These are phyloP conservation scores for Triplophysa siluroides DNA, from an alignment of 2,113 vertebrate species.

Conservation along the genomic window DNA sequence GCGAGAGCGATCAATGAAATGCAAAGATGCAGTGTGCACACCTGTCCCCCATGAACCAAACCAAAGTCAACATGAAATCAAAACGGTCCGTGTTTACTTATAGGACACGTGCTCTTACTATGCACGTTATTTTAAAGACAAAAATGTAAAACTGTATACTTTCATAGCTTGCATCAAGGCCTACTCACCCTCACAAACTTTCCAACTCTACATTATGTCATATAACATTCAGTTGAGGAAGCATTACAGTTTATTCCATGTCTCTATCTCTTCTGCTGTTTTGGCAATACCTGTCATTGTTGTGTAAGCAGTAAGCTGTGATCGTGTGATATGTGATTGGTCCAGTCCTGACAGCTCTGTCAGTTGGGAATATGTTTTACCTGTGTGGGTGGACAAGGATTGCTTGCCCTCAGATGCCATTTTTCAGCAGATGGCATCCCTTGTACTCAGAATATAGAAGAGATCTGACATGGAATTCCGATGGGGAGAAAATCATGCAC, in stretches of 20 bases:
- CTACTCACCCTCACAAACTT: too few species aligned
- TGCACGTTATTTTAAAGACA: too few species aligned
- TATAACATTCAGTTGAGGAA: not conserved
- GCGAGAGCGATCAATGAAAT: slow-evolving; percentile 36
- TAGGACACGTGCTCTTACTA: not conserved
- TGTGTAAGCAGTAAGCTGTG: not conserved
- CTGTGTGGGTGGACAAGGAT: not conserved
- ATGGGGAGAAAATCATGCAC: not conserved
- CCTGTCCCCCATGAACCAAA: not conserved
- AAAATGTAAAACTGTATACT: too few species aligned
- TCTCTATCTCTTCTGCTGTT: too few species aligned
- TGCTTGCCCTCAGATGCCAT: not conserved
- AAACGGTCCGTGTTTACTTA: not conserved
- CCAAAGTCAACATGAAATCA: not conserved
- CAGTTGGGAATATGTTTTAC: not conserved
- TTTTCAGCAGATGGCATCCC: not conserved
- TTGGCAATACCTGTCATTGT: not conserved
- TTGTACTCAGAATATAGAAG: slow-evolving; percentile 8
- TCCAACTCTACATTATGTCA: too few species aligned
- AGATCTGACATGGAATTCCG: not conserved
- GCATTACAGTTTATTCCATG: not conserved
- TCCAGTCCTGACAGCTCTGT: not conserved
- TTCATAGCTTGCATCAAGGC: too few species aligned
- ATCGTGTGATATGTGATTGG: not conserved
- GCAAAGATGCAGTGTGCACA: not conserved